Conservation (phyloP, 2,888 invertebrate genomes). For the Stramonita haemastoma region DNA sequence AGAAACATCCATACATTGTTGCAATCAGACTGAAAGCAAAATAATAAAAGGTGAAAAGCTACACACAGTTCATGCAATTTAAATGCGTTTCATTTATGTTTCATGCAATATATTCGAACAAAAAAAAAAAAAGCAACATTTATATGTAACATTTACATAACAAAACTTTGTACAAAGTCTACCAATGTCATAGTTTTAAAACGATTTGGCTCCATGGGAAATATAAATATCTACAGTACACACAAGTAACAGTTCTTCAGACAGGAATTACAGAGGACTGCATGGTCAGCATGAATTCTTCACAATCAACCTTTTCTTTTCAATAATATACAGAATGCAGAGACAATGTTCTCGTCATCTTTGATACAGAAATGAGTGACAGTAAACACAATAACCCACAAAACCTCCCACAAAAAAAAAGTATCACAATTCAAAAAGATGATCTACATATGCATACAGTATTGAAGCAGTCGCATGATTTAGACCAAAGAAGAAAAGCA, state of each 20-base stretch:
- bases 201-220: not conserved
- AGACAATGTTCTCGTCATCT: no score
- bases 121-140: not conserved
- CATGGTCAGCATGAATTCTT: not conserved
- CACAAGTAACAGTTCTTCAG: no score
- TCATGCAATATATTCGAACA: not conserved
- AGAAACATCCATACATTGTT: not conserved
- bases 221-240: no score
- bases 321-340: no score
- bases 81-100: not conserved
- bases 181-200: not conserved
- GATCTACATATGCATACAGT: no score
- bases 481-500: no score
- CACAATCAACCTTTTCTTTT: not conserved
- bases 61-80: constrained; percentile 3
- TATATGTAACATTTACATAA: not conserved
- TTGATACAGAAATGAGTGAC: no score
- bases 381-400: no score
- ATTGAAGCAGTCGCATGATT: no score
- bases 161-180: not conserved
- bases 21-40: constrained; percentile 17
- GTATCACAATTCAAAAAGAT: no score
- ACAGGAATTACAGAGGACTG: no score
- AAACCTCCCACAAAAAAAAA: no score
- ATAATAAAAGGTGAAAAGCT: not conserved